A percentile compares a stretch with the other conserved stretches of the same genome.
Conservation (phyloP, 1,140 invertebrate species). For the Zaprionus taronus region DNA sequence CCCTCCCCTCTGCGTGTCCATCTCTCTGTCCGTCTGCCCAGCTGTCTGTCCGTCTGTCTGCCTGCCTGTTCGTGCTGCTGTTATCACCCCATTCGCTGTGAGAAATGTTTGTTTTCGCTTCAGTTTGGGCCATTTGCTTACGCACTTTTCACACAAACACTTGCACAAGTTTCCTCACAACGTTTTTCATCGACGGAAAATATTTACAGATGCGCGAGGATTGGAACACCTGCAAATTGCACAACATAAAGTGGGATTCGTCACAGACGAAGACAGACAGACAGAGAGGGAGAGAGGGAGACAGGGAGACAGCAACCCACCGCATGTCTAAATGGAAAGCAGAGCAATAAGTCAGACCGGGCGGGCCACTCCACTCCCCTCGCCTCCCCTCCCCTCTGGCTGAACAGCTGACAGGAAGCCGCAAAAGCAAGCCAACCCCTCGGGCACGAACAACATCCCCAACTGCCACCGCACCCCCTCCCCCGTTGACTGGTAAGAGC, state of each 20-base stretch:
- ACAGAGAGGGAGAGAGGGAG: not conserved
- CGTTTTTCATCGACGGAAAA: conserved; percentile 24
- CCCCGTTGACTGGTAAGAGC: conserved; percentile 58
- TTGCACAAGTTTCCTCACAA: conserved; percentile 15
- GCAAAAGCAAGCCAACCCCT: conserved; percentile 32
- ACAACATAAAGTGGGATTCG: conserved; percentile 70
- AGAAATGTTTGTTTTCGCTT: conserved; percentile 71
- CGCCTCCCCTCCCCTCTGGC: not conserved
- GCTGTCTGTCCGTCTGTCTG: conserved; percentile 1
- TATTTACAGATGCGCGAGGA: conserved; percentile 58
- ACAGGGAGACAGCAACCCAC: conserved; percentile 34
- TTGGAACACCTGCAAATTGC: conserved; percentile 80
- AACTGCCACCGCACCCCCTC: not conserved
- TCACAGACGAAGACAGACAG: conserved; percentile 38
- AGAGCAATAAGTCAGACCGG: conserved; percentile 68
- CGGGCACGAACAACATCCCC: conserved; percentile 40
- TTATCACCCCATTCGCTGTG: conserved; percentile 67
- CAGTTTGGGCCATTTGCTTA: conserved; percentile 54
- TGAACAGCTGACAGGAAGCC: conserved; percentile 72
- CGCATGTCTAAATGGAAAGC: conserved; percentile 54
- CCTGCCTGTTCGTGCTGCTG: conserved; percentile 22
- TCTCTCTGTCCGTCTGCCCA: not conserved
- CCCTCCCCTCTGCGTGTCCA: not conserved
- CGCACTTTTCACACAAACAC: conserved; percentile 70
- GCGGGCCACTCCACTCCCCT: not conserved